Percentiles rank a stretch among this genome's conserved stretches.
These are phyloP conservation scores for Ophioderma brevispina DNA, from an alignment of 35 echinoderm and acorn worm species.

Conservation along the genomic window DNA sequence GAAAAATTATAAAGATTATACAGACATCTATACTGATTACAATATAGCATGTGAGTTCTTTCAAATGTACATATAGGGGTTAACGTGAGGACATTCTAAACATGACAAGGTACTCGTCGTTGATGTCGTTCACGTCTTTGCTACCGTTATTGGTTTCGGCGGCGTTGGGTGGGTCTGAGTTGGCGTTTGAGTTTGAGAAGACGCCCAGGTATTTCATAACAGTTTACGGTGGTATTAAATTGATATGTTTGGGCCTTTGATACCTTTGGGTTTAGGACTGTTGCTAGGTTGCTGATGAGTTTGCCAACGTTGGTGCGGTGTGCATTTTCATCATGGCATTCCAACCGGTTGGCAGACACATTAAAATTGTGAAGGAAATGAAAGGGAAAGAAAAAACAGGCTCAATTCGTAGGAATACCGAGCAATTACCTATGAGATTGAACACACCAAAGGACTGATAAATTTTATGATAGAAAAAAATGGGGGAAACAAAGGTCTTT, in stretches of 20 bases:
- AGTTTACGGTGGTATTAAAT: background rate
- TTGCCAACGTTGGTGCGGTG: slow-evolving; percentile 51
- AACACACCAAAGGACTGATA: too few relatives aligned
- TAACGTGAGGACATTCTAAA: too few relatives aligned
- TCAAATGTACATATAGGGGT: too few relatives aligned
- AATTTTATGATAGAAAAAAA: too few relatives aligned
- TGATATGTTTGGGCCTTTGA: background rate
- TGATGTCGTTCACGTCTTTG: background rate
- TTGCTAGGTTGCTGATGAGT: slow-evolving; percentile 44
- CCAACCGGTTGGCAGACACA: slow-evolving; percentile 16
- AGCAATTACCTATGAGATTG: background rate
- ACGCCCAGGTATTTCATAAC: background rate
- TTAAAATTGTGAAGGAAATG: background rate
- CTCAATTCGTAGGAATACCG: too few relatives aligned
- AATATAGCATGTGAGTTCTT: too few relatives aligned
- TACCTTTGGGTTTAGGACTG: slow-evolving; percentile 41
- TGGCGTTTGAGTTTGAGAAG: background rate
- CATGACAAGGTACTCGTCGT: background rate
- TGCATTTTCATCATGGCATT: slow-evolving; percentile 58
- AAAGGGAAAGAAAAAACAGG: too few relatives aligned
- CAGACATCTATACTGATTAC: too few relatives aligned
- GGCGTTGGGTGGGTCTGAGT: background rate
- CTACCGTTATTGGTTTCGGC: background rate
- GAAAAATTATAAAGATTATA: too few relatives aligned
- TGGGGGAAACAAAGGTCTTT: too few relatives aligned